These are phyloP conservation scores for Myodes glareolus DNA, from an alignment of 2,113 vertebrate species.

Conservation along the genomic window DNA sequence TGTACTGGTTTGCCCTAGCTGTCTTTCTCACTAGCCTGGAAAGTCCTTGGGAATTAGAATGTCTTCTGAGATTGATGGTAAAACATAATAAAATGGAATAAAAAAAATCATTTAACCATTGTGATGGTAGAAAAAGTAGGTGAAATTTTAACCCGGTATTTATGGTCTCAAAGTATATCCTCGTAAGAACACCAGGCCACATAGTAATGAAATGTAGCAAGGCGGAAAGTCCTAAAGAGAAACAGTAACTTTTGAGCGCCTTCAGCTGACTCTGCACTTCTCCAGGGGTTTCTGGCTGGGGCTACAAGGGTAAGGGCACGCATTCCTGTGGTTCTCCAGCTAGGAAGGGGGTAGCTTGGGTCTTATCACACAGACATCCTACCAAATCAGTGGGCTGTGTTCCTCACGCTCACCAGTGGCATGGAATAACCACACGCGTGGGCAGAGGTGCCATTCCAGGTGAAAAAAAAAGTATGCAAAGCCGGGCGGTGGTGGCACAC, in stretches of 20 bases:
- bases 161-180: neutral
- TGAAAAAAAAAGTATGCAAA: neutral
- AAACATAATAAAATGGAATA: neutral
- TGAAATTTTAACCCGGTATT: neutral
- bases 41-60: neutral
- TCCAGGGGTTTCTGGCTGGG: neutral
- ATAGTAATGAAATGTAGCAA: neutral
- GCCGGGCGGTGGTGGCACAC: too few species aligned
- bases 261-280: neutral
- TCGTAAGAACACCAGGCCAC: neutral
- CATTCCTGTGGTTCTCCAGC: neutral
- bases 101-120: neutral
- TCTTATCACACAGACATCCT: neutral
- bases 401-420: neutral
- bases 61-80: neutral
- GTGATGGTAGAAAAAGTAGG: neutral
- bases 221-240: neutral
- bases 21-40: neutral
- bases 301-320: neutral
- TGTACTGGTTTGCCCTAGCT: too few species aligned
- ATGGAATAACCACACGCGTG: accelerated
- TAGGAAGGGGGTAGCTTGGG: accelerated
- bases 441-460: neutral
- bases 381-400: neutral
- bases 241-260: neutral